Evolutionary conservation across 2,113 vertebrate species (phyloP).

Genomic region (Silurus asotus): DNA sequence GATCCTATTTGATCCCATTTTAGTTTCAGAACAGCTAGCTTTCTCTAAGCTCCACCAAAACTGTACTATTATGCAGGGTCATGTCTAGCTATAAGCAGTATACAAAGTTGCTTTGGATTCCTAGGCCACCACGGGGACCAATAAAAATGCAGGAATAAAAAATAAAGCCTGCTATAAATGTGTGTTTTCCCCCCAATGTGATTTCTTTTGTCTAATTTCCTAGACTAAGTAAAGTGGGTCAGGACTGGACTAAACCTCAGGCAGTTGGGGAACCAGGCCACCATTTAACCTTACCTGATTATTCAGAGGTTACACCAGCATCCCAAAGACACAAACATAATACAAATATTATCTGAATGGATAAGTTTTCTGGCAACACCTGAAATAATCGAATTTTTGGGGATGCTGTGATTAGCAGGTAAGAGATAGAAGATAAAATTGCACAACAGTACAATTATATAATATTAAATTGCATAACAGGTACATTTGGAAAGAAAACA

Average conservation of each 20-base stretch:
- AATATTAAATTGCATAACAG: not conserved
- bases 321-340: slow-evolving; percentile 10
- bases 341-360: not conserved
- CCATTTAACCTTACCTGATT: slow-evolving; percentile 31
- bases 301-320: slow-evolving; percentile 7
- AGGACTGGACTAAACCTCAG: slow-evolving; percentile 33
- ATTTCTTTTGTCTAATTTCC: not conserved
- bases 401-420: not conserved
- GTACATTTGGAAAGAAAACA: not conserved
- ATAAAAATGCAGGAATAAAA: not conserved
- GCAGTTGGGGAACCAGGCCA: slow-evolving; percentile 41
- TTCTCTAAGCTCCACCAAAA: not conserved
- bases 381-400: not conserved
- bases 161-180: not conserved
- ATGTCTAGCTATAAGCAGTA: not conserved
- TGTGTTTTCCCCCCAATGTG: not conserved
- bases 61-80: not conserved
- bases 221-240: slow-evolving; percentile 38
- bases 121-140: not conserved
- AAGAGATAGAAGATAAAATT: not conserved
- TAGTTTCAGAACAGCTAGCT: not conserved
- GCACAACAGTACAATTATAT: not conserved
- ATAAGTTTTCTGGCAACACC: not conserved
- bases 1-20: not conserved
- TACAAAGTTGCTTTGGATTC: no score